Conservation (phyloP, 2,888 invertebrate species). For the Spatulosminthurus flaviceps region DNA sequence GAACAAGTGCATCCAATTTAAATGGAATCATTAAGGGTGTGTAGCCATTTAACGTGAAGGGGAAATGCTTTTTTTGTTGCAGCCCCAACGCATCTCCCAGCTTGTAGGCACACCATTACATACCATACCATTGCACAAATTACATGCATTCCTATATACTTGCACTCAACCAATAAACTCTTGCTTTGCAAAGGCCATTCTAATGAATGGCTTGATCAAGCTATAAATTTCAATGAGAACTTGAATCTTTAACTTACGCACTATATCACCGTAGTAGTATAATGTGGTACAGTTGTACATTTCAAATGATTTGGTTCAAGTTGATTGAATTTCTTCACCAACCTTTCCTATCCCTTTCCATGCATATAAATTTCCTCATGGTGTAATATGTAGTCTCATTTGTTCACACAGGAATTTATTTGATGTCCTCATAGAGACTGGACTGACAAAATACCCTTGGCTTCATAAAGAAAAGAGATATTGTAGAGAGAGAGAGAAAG, state of each 20-base stretch:
- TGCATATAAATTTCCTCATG: not conserved
- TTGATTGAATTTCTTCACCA: not conserved
- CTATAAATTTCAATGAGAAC: slow-evolving; percentile 42
- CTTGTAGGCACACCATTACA: too few relatives aligned
- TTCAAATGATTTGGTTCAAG: not conserved
- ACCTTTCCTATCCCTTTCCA: not conserved
- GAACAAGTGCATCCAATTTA: slow-evolving; percentile 12
- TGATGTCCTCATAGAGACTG: too few relatives aligned
- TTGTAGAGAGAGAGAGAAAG: not conserved
- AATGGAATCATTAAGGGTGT: slow-evolving; percentile 14
- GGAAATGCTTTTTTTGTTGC: too few relatives aligned
- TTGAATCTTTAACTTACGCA: too few relatives aligned
- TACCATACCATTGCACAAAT: too few relatives aligned
- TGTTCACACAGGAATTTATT: not conserved
- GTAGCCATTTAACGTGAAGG: not conserved
- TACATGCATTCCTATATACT: too few relatives aligned
- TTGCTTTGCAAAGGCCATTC: not conserved
- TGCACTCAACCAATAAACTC: not conserved
- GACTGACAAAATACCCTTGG: too few relatives aligned
- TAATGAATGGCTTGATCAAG: slow-evolving; percentile 27
- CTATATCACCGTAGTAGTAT: too few relatives aligned
- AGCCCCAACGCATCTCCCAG: too few relatives aligned
- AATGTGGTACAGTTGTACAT: not conserved
- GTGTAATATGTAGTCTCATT: not conserved
- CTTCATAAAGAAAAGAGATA: too few relatives aligned